Evolutionary conservation across 2,797 vertebrate genomes (phyloP), one percentile per base, ranked within the genome.

Genomic region (Hyperoplus lanceolatus): DNA sequence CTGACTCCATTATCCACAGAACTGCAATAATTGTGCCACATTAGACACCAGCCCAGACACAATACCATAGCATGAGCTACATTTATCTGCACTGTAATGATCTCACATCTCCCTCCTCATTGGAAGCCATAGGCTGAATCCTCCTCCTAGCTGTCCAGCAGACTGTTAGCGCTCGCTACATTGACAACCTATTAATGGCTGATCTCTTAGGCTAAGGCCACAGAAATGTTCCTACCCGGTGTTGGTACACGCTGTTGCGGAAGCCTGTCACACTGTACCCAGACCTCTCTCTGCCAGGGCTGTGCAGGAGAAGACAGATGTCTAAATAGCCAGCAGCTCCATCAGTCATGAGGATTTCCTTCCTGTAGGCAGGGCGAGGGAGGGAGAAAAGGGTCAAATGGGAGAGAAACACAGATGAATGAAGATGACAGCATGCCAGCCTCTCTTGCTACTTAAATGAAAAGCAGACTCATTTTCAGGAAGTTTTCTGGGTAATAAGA

Each of bases 171-270:
- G 68, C 83, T 82, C 43, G 68, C 89, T 74, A 78, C 85, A 90
- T 89, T 93, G 94, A 93, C 94, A 94, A 73, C 79, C 90, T 89
- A 88, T 90, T 95, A 94, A 95, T 94, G 92, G 84, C 81, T 85
- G 82, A 89, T 93, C 89, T 90, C 91, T 84, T 18, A 89, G 89
- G 90, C 83, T 81, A 73, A 75, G 83, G 82, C 87, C 84, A 81
- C 82, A 82, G 82, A 89, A 80, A 91, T 91, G 84, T 87, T 82
- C 79, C 82, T 87, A 84, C 77, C 85, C 46, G 14, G 75, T 90
- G 89, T 92, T 90, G 90, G 89, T 89, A 81, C 90, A 89, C 66
- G 85, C 84, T 85, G 79, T 66, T 79, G 63, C 68, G 29, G 79
- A 89, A 81, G 85, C 85, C 90, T 89, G 90, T 89, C 87, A 92